Evolutionary conservation across 2,797 vertebrate species (phyloP).

Genomic region (Myotis planiceps): DNA sequence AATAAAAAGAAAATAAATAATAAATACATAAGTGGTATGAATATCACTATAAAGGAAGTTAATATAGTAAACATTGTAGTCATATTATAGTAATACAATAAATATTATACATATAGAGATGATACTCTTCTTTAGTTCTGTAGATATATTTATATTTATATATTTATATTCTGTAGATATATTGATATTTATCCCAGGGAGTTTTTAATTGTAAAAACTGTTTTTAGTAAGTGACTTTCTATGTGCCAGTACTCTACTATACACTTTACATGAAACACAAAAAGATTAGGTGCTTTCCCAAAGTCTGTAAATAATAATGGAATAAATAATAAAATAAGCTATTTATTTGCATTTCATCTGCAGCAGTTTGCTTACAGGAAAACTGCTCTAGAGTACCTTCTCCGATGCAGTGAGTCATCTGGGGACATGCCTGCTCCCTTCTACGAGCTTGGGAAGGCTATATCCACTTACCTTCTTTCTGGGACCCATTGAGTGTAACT

Average conservation of each 20-base stretch:
- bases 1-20: not conserved
- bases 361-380: not conserved
- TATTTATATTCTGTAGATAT: too few relatives aligned
- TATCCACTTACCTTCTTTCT: not conserved
- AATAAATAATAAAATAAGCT: not conserved
- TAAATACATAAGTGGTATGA: not conserved
- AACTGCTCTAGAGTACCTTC: not conserved
- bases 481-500: not conserved
- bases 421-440: not conserved
- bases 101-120: not conserved
- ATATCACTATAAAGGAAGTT: not conserved
- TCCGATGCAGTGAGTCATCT: not conserved
- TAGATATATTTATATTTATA: not conserved
- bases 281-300: not conserved
- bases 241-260: not conserved
- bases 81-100: not conserved
- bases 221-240: not conserved
- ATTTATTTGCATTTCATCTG: not conserved
- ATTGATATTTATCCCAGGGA: not conserved
- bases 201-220: not conserved
- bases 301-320: not conserved
- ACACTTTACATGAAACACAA: not conserved
- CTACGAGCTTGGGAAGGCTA: not conserved
- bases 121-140: not conserved
- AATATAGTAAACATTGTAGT: not conserved